phyloP scores from a whole-genome alignment of 2,888 invertebrate species.

The Amphimallon solstitiale region DNA sequence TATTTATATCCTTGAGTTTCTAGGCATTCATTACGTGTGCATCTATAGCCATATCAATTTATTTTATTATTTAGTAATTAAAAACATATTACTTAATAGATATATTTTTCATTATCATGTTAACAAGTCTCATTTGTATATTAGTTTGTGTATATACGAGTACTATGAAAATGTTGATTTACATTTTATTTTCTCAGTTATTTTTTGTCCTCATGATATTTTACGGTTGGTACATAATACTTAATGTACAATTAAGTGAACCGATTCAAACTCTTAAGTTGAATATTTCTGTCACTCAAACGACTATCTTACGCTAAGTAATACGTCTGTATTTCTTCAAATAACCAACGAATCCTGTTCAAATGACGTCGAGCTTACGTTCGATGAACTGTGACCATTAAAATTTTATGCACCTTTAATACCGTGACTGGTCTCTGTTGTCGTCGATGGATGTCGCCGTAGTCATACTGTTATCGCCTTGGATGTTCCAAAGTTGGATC shows the following conservation, averaged over 20 bases:
- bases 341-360: slow-evolving; percentile 12
- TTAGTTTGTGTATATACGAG: too few species aligned
- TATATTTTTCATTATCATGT: too few species aligned
- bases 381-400: slow-evolving; percentile 33
- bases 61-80: too few species aligned
- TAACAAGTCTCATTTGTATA: too few species aligned
- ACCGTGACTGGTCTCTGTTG: slow-evolving; percentile 11
- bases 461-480: slow-evolving; percentile 10
- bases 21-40: too few species aligned
- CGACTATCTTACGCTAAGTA: slow-evolving; percentile 2
- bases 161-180: too few species aligned
- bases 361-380: slow-evolving; percentile 23
- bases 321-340: not conserved
- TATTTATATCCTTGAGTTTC: too few species aligned
- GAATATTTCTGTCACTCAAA: not conserved
- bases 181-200: too few species aligned
- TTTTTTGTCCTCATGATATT: too few species aligned
- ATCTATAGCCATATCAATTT: too few species aligned
- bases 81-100: too few species aligned
- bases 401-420: slow-evolving; percentile 32
- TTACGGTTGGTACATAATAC: too few species aligned
- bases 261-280: not conserved
- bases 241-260: slow-evolving; percentile 15
- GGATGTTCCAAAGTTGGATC: slow-evolving; percentile 11
- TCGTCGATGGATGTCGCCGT: slow-evolving; percentile 14